Evolutionary conservation across 30 jellyfish, hydroid and myxozoan genomes (phyloP).

Genomic region (Clytia hemisphaerica): DNA sequence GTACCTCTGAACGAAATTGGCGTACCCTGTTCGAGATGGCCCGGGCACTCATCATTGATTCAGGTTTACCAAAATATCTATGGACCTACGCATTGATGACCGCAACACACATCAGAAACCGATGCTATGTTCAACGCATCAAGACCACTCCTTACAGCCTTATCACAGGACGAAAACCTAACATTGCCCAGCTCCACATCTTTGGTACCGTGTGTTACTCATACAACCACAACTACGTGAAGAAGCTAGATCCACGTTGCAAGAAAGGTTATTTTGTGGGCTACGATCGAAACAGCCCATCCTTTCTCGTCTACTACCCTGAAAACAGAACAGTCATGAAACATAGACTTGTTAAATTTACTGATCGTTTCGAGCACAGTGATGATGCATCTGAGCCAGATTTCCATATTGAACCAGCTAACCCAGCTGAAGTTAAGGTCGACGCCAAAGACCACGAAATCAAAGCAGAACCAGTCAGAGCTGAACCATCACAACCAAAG

Average conservation of each 20-base stretch:
- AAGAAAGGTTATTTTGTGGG: constrained; percentile 23
- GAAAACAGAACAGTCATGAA: background rate
- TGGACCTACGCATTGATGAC: constrained; percentile 1
- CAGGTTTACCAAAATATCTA: background rate
- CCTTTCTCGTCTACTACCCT: constrained; percentile 26
- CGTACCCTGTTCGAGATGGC: constrained; percentile 34
- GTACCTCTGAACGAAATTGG: constrained; percentile 38
- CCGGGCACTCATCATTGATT: constrained; percentile 3
- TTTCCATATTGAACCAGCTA: too few relatives aligned
- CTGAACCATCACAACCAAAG: too few relatives aligned
- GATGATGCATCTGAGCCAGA: too few relatives aligned
- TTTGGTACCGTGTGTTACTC: constrained; percentile 15
- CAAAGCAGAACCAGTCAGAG: too few relatives aligned
- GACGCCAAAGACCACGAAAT: too few relatives aligned
- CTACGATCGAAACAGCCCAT: constrained; percentile 18
- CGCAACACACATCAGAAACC: constrained; percentile 5
- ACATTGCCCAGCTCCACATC: constrained; percentile 11
- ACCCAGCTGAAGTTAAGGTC: too few relatives aligned
- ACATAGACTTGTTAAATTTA: background rate
- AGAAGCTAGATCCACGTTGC: constrained; percentile 21
- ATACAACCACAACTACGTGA: background rate
- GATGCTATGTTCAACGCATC: constrained; percentile 9
- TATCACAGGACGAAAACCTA: constrained; percentile 11
- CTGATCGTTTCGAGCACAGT: background rate
- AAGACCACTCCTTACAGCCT: constrained; percentile 1